Base-by-base conservation (phyloP, 2,113 vertebrate species). In the Ceyx margarethae region DNA sequence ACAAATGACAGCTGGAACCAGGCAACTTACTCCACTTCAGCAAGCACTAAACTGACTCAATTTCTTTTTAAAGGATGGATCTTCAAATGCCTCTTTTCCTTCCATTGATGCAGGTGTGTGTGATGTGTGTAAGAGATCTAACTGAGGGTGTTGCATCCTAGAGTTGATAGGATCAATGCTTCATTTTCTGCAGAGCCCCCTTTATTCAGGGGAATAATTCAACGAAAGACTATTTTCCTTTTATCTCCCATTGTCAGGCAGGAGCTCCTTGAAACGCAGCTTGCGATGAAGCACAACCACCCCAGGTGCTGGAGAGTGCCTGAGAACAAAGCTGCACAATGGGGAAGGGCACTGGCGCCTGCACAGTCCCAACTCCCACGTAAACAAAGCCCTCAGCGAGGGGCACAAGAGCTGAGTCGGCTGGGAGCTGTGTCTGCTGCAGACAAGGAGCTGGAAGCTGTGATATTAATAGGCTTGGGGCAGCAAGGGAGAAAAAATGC, bases 71-170 rank as follows among this genome's bases (percentile, higher is more conserved):
- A 95, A 95, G 76, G 81, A 77, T 23, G 87, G 56, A 85, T 91
- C 91, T 94, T 93, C 91, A 95, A 91, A 92, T 33, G 75, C 91
- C 84, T 93, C 96, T 94, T 85, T 51, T 76, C 87, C 89, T 87
- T 81, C 89, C 91, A 91, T 85, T 91, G 95, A 89, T 89, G 92
- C 94, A 95, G 94, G 94, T 93, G 92, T 64, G 79, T 94, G 95
- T 91, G 94, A 95, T 92, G 90, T 83, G 93, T 93, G 93, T 95
- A 95, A 96, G 94, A 96, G 94, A 95, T 91, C 95, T 95, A 95
- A 94, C 94, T 81, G 89, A 92, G 84, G 95, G 91, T 87, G 50
- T 81, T 40, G 91, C 84, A 89, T 73, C 91, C 94, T 26, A 0
- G 71, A 93, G 89, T 69, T 94, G 94, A 94, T 85, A 94, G 91